Evolutionary conservation across 2,888 invertebrate genomes (phyloP), one percentile per base, ranked within the genome.

Genomic region (Oligia strigilis): DNA sequence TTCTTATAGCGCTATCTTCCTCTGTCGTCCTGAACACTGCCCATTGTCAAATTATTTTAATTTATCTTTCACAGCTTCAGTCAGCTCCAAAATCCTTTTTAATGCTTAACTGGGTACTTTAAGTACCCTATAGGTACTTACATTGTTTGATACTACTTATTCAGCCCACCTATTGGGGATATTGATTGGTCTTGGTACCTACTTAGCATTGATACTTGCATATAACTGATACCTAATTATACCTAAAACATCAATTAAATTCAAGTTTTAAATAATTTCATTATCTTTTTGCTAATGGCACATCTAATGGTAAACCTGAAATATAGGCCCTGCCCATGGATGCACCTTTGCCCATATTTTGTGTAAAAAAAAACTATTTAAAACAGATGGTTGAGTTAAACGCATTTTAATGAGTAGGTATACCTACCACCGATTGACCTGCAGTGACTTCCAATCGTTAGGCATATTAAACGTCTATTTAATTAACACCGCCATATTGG

Each of bases 381-480:
- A 19, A 65, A n/a, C 58, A 8, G 23, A 9, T 23, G 36, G 17
- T 36, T 64, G 36, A 86, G 60, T 67, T 78, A 83, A 85, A 72
- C 69, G 76, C 67, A 86, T 83, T 88, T 80, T 79, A 88, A 88
- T 80, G 76, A 84, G 69, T 58, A 46, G 29, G 29, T 29, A 29
- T 29, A 29, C 29, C 29, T 49, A 65, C 60, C 49, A 77, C 67
- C 46, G 73, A 78, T 78, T 87, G 87, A 87, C 87, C 87, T 78
- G 79, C 70, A 70, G 43, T 85, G 85, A 86, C 87, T 64, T 72
- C 72, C 55, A 85, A 72, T 83, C 77, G 75, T 70, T 77, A 75
- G 64, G 85, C 83, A 86, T 86, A 83, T 73, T 83, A 79, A 77
- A 86, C 78, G 62, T 72, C 74, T 76, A 64, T 66, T 82, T 72